A percentile compares a stretch with the other conserved stretches of the same genome.
phyloP scores from a whole-genome alignment of 2,113 vertebrate genomes.

The Spermophilus dauricus region DNA sequence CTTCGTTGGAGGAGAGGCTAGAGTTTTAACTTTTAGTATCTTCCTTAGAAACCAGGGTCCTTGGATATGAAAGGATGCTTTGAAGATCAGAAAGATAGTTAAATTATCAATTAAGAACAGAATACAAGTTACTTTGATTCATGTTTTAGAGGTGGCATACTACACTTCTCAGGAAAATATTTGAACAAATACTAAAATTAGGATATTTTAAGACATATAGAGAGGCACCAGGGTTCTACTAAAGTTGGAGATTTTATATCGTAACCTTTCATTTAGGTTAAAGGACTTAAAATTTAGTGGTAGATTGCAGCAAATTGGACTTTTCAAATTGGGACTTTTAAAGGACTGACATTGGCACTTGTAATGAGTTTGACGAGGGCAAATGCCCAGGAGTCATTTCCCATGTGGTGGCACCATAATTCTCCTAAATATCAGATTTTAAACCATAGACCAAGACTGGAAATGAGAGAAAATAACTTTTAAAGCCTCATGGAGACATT shows the following conservation, averaged over 20 bases:
- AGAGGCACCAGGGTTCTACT: neutral
- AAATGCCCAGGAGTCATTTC: neutral
- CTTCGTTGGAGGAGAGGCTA: neutral
- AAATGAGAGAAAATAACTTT: neutral
- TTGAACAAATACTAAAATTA: conserved; percentile 30
- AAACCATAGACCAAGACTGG: neutral
- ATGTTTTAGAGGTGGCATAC: neutral
- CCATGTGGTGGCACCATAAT: neutral
- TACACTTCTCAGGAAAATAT: neutral
- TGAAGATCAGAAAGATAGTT: neutral
- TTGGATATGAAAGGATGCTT: neutral
- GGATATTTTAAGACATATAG: neutral
- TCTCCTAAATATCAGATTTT: neutral
- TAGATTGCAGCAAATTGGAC: neutral
- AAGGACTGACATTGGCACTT: neutral
- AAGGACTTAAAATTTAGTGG: neutral
- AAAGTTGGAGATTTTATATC: neutral
- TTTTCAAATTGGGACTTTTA: neutral
- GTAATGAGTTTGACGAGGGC: neutral
- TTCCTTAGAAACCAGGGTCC: neutral
- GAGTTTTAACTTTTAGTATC: neutral
- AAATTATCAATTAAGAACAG: neutral
- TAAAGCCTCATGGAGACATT: neutral
- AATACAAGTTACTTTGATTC: neutral
- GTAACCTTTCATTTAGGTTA: neutral